A percentile compares a stretch with the other conserved stretches of the same genome.
phyloP scores from a whole-genome alignment of 2,888 invertebrate genomes.

The Drosophila limbata region DNA sequence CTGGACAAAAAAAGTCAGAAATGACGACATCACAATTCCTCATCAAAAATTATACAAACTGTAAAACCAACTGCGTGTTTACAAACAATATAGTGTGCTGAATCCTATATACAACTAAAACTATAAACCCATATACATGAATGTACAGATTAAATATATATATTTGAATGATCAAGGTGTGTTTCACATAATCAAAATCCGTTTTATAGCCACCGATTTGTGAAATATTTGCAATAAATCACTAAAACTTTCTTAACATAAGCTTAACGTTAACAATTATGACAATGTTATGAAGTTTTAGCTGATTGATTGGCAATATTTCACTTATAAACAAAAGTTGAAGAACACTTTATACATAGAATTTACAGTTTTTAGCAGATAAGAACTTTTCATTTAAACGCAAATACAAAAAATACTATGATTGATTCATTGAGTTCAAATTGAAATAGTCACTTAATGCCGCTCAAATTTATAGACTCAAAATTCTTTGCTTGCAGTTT shows the following conservation, averaged over 20 bases:
- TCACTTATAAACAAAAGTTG: neutral
- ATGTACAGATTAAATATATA: conserved; percentile 1
- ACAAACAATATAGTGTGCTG: conserved; percentile 72
- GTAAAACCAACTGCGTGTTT: conserved; percentile 75
- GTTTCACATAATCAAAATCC: conserved; percentile 47
- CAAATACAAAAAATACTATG: neutral
- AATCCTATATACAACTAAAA: conserved; percentile 41
- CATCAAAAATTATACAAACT: conserved; percentile 57
- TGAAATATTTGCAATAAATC: conserved; percentile 13
- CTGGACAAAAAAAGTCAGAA: conserved; percentile 73
- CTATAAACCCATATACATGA: conserved; percentile 18
- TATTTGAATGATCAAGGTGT: conserved; percentile 55
- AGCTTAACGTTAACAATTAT: neutral
- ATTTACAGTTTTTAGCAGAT: neutral
- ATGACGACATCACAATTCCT: conserved; percentile 79
- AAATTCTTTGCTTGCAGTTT: conserved; percentile 10
- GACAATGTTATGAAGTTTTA: neutral
- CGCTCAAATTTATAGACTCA: conserved; percentile 8
- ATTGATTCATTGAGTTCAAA: conserved; percentile 7
- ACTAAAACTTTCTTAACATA: conserved; percentile 1
- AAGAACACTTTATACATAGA: neutral
- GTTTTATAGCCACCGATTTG: conserved; percentile 8
- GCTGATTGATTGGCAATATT: neutral
- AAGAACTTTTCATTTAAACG: neutral
- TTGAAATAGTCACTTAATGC: neutral